Evolutionary conservation across 2,888 invertebrate species (phyloP).

Genomic region (Brenthis hecate): DNA sequence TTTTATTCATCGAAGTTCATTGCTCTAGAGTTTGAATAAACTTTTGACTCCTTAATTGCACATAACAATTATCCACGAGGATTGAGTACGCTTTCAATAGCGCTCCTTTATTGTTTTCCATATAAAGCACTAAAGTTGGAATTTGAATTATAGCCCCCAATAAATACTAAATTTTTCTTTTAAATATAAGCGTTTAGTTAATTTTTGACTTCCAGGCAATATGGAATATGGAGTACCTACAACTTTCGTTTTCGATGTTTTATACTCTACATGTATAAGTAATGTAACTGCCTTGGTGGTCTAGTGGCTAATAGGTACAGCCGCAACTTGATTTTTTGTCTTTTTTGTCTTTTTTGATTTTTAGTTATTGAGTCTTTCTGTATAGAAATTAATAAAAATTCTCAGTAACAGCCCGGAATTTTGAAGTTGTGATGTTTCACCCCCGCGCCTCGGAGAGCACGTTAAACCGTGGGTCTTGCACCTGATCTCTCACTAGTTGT

Average conservation of each 20-base stretch:
- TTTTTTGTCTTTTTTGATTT: too few relatives aligned
- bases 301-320: too few relatives aligned
- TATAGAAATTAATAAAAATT: too few relatives aligned
- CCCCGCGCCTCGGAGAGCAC: too few relatives aligned
- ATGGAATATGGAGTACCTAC: too few relatives aligned
- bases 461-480: neutral
- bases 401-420: too few relatives aligned
- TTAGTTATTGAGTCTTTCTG: too few relatives aligned
- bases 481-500: neutral
- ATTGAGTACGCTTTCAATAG: neutral
- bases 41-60: slow-evolving; percentile 27
- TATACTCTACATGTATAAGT: too few relatives aligned
- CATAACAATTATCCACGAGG: slow-evolving; percentile 13
- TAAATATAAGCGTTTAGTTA: neutral
- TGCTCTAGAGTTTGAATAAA: slow-evolving; percentile 21
- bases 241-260: too few relatives aligned
- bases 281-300: too few relatives aligned
- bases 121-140: neutral
- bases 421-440: too few relatives aligned
- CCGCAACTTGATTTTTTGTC: too few relatives aligned
- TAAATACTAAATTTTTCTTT: neutral
- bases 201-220: neutral
- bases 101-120: neutral
- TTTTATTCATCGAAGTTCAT: slow-evolving; percentile 21
- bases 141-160: neutral